Conservation (phyloP, 53 echinoderm and acorn worm genomes). For the Henricia sp. region DNA sequence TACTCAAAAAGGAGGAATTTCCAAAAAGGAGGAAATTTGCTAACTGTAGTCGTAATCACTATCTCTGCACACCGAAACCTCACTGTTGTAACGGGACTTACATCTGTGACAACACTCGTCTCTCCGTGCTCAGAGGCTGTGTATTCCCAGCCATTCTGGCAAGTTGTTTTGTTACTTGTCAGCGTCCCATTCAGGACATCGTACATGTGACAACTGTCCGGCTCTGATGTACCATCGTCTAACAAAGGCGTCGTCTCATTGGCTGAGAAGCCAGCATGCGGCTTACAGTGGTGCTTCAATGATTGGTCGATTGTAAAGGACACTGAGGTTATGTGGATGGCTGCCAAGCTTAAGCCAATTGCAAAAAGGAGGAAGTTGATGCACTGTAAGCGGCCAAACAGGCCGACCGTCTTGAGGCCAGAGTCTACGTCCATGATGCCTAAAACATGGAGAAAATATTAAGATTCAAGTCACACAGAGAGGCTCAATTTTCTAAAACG, state of each 20-base stretch:
- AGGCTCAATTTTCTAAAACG: too few species aligned
- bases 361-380: not conserved
- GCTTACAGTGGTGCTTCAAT: not conserved
- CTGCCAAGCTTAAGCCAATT: not conserved
- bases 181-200: conserved; percentile 2
- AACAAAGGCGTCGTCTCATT: not conserved
- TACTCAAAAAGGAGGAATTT: too few species aligned
- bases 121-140: not conserved
- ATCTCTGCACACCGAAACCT: too few species aligned
- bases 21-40: too few species aligned
- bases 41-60: not conserved
- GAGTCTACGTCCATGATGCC: not conserved
- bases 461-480: too few species aligned
- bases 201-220: conserved; percentile 3
- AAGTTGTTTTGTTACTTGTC: not conserved
- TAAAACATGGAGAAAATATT: too few species aligned
- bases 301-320: conserved; percentile 4
- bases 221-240: not conserved
- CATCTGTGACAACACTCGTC: not conserved
- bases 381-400: not conserved
- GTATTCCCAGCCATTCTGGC: conserved; percentile 21
- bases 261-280: not conserved
- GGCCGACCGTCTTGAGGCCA: not conserved
- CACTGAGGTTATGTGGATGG: conserved; percentile 1
- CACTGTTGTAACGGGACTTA: not conserved